These are phyloP conservation scores for Battus philenor DNA, from an alignment of 1,140 invertebrate genomes.

Conservation along the genomic window DNA sequence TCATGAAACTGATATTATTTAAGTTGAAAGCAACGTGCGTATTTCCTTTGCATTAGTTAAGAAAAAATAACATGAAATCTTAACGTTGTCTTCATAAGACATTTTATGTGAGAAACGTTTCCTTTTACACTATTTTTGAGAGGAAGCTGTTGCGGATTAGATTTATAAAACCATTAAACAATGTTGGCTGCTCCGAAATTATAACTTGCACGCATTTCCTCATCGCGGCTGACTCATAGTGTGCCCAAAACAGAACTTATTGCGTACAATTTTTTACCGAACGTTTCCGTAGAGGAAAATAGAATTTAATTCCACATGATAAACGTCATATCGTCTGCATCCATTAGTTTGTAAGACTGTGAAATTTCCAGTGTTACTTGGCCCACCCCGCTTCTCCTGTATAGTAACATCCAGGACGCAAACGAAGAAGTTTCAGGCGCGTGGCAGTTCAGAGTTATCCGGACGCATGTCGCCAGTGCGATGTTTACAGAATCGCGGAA, in stretches of 20 bases:
- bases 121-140: neutral
- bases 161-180: constrained; percentile 70
- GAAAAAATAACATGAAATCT: no score
- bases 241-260: constrained; percentile 72
- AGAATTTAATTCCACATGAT: constrained; percentile 15
- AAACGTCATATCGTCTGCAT: constrained; percentile 19
- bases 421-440: constrained; percentile 27
- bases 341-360: constrained; percentile 31
- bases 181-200: constrained; percentile 68
- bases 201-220: constrained; percentile 73
- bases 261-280: constrained; percentile 42
- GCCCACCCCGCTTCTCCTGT: constrained; percentile 31
- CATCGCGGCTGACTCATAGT: constrained; percentile 64
- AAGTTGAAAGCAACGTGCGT: no score
- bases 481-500: constrained; percentile 74
- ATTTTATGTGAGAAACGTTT: no score
- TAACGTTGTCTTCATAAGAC: no score
- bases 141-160: constrained; percentile 39
- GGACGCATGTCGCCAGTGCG: constrained; percentile 42
- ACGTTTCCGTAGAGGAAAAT: constrained; percentile 16
- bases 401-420: constrained; percentile 20
- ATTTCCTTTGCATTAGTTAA: no score
- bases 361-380: constrained; percentile 38
- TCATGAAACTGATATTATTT: no score
- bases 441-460: constrained; percentile 33